Evolutionary conservation across 2,888 invertebrate genomes (phyloP).

Genomic region (Rhogogaster chlorosoma): DNA sequence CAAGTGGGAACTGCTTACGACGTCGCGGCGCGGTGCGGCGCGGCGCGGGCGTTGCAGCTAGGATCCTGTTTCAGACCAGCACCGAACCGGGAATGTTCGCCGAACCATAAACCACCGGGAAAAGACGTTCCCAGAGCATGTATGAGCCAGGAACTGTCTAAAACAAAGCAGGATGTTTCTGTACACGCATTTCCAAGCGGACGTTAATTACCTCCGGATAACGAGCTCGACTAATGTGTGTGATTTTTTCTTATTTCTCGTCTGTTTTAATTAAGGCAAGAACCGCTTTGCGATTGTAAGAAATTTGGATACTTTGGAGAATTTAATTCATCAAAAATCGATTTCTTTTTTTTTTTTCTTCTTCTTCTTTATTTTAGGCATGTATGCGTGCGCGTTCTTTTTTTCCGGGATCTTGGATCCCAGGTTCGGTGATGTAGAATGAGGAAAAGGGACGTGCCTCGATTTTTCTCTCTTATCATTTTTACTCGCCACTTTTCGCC

Average conservation of each 20-base stretch:
- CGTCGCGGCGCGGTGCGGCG: neutral
- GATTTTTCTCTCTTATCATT: neutral
- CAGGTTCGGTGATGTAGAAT: neutral
- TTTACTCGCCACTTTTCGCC: neutral
- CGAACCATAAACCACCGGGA: neutral
- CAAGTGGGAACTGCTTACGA: slow-evolving; percentile 18
- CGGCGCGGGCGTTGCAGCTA: neutral
- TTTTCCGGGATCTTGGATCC: neutral
- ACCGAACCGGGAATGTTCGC: neutral
- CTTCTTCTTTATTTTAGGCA: too few species aligned
- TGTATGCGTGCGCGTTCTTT: too few species aligned
- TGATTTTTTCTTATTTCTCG: neutral
- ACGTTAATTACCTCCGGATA: neutral
- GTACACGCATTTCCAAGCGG: neutral
- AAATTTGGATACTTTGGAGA: too few species aligned
- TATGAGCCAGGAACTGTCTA: neutral
- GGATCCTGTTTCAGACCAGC: neutral
- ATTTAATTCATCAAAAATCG: too few species aligned
- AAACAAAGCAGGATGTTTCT: neutral
- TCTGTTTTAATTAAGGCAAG: too few species aligned
- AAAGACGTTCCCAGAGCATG: neutral
- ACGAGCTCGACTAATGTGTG: neutral
- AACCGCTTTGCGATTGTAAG: too few species aligned
- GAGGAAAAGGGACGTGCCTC: neutral
- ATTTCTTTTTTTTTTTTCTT: too few species aligned